Percentiles rank a stretch among this genome's conserved stretches.
phyloP scores from a whole-genome alignment of 1,140 invertebrate species.

The Trachymyrmex cornetzi region DNA sequence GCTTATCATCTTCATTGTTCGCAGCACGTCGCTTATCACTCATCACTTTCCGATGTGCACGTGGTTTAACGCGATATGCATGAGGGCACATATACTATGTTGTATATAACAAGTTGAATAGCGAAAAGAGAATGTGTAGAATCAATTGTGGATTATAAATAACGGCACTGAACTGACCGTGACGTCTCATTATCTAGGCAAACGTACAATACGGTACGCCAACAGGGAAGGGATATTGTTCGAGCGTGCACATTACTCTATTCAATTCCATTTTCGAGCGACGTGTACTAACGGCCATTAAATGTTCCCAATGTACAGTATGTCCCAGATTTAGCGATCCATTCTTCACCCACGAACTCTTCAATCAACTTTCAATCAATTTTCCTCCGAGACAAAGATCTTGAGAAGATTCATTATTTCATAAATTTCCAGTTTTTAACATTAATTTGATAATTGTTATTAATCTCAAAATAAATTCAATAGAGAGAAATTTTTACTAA shows the following conservation, averaged over 20 bases:
- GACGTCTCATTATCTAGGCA: slow-evolving; percentile 55
- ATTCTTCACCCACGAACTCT: neutral
- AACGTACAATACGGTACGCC: slow-evolving; percentile 39
- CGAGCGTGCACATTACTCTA: slow-evolving; percentile 31
- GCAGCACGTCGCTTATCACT: slow-evolving; percentile 29
- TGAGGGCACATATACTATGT: neutral
- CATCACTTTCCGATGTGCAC: slow-evolving; percentile 49
- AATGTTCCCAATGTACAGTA: neutral
- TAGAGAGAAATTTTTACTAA: neutral
- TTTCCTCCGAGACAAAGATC: neutral
- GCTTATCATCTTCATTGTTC: slow-evolving; percentile 26
- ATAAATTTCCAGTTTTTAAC: neutral
- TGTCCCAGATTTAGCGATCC: neutral
- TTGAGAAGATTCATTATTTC: neutral
- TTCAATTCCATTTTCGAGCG: slow-evolving; percentile 48
- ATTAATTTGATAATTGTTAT: neutral
- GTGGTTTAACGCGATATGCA: slow-evolving; percentile 41
- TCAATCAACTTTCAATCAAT: neutral
- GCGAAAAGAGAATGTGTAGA: slow-evolving; percentile 25
- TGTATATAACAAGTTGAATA: neutral
- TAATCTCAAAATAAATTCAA: neutral
- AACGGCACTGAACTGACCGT: slow-evolving; percentile 44
- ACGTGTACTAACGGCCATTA: slow-evolving; percentile 23
- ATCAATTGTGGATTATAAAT: slow-evolving; percentile 62
- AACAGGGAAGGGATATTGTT: slow-evolving; percentile 25